These are phyloP conservation scores for Heterohyrax brucei DNA, from an alignment of 2,797 vertebrate species.

Conservation along the genomic window DNA sequence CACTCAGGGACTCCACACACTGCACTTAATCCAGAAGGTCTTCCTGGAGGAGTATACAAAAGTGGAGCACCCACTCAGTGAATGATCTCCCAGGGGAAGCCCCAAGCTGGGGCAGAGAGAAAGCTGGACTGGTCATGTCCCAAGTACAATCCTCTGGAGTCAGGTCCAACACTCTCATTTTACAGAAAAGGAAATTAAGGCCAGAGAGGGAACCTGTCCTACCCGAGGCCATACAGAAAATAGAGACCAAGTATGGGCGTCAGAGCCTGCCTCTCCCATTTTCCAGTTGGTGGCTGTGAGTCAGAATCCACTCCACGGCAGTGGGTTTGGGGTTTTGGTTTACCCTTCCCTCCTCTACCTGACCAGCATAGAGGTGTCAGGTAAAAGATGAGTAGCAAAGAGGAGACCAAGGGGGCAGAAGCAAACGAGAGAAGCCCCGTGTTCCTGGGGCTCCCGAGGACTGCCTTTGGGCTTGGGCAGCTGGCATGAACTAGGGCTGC, in stretches of 20 bases:
- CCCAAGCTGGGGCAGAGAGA: background rate
- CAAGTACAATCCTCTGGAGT: background rate
- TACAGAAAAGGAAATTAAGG: constrained; percentile 28
- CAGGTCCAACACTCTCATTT: background rate
- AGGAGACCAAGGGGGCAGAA: background rate
- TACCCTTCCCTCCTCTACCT: background rate
- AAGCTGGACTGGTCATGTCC: background rate
- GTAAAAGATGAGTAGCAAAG: background rate
- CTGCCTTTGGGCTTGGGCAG: background rate
- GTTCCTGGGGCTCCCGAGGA: background rate
- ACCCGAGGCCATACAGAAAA: background rate
- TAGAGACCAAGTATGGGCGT: background rate
- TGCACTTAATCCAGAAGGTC: background rate
- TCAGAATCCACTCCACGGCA: no score
- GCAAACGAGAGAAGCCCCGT: background rate
- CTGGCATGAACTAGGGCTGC: background rate
- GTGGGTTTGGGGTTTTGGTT: no score
- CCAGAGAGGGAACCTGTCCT: background rate
- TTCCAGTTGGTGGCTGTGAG: background rate
- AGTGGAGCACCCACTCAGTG: background rate
- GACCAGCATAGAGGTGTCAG: background rate
- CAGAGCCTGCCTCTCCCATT: background rate
- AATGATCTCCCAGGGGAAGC: background rate
- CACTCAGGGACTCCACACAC: background rate
- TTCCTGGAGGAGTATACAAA: constrained; percentile 41